Evolutionary conservation across 2,888 invertebrate species (phyloP).

Genomic region (Epinotia ramella): DNA sequence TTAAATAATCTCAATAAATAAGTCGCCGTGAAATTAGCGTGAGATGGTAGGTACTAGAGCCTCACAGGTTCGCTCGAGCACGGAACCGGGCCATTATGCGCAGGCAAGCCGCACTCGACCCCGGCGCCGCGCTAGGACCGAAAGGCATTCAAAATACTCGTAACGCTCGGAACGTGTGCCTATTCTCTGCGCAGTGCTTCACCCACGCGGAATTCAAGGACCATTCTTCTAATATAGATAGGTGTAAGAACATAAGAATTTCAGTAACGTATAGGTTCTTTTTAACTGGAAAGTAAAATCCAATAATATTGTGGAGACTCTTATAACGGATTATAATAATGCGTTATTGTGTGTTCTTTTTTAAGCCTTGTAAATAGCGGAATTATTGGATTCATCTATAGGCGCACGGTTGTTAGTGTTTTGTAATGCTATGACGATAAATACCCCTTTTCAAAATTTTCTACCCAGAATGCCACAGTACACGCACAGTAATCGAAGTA

Average conservation of each 20-base stretch:
- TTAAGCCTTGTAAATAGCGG: neutral
- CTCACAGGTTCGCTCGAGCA: constrained; percentile 13
- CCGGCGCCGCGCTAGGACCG: neutral
- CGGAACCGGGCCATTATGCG: constrained; percentile 15
- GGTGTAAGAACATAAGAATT: neutral
- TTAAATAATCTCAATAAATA: constrained; percentile 15
- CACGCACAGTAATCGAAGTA: neutral
- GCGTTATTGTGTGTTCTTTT: neutral
- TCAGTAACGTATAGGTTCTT: neutral
- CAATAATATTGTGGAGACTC: neutral
- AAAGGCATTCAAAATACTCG: neutral
- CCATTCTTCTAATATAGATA: neutral
- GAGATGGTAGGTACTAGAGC: neutral
- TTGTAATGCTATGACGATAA: neutral
- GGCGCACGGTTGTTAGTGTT: neutral
- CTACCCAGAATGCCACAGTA: too few relatives aligned
- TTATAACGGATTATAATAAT: neutral
- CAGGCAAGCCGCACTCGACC: constrained; percentile 11
- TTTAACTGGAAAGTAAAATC: neutral
- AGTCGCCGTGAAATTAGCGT: constrained; percentile 19
- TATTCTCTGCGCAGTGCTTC: neutral
- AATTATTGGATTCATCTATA: neutral
- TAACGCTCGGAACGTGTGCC: neutral
- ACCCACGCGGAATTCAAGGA: constrained; percentile 9
- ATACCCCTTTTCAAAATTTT: too few relatives aligned